Evolutionary conservation across 2,113 vertebrate genomes (phyloP), one percentile per base, ranked within the genome.

Genomic region (Gambusia affinis): DNA sequence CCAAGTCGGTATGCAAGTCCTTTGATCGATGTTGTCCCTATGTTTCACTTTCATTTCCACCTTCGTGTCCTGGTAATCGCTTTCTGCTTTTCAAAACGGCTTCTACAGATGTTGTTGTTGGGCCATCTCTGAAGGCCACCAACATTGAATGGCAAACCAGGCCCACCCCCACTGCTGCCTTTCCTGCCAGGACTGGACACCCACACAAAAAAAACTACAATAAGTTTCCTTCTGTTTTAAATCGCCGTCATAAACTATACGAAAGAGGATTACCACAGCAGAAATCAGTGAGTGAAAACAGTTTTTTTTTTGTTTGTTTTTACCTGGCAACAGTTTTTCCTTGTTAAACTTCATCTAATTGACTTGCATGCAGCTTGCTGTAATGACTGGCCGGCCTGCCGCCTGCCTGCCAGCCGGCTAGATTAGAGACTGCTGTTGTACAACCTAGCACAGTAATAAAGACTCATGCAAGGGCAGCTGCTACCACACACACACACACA

Each of bases 351-450:
- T 70, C 74, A 75, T 71, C 85, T 89, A 90, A 89, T 91, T 88
- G 80, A 86, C 88, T 84, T 67, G 64, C 72, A 71, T 76, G 76
- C 78, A 73, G 82, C 77, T 70, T 63, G 81, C 66, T 76, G 88
- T 75, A 73, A 75, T 75, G 79, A 84, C 67, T 27, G 71, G 85
- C 78, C 85, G 73, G 81, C 78, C 79, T 73, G 82, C 80, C 72
- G 82, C 80, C 89, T 67, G 84, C 84, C 90, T 88, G 89, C 83
- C 88, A 82, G 83, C 78, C 79, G 57, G 85, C 75, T 73, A 87
- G 88, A 89, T 92, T 85, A 91, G 88, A 87, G 84, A 82, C 82
- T 89, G 88, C 78, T 86, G 84, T 87, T 86, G 84, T 84, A 87
- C 89, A 85, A 70, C 78, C 70, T 69, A 71, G 64, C 78, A 63